A percentile compares a stretch with the other conserved stretches of the same genome.
Evolutionary conservation across 2,797 vertebrate species (phyloP).

Genomic region (Aselliscus stoliczkanus): DNA sequence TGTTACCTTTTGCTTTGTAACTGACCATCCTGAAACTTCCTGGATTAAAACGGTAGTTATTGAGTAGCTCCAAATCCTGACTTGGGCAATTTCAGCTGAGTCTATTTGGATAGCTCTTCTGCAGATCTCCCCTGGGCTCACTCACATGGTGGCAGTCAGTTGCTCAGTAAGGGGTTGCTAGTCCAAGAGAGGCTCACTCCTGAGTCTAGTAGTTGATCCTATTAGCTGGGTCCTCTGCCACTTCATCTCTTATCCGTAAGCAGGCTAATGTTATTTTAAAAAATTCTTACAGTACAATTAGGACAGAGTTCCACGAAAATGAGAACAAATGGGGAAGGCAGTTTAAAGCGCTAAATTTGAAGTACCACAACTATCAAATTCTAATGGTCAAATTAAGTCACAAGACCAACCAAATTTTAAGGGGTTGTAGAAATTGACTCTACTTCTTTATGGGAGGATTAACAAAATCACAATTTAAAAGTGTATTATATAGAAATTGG

Average conservation of each 20-base stretch:
- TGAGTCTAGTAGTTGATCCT: background rate
- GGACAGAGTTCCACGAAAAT: background rate
- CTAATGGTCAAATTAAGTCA: background rate
- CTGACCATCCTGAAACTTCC: background rate
- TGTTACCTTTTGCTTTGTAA: background rate
- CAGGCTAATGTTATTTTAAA: background rate
- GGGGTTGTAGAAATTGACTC: background rate
- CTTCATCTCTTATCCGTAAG: background rate
- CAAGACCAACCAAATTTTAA: background rate
- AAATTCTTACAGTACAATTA: background rate
- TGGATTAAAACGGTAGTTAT: background rate
- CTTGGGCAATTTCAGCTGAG: background rate
- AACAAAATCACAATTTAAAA: background rate
- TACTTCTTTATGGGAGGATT: background rate
- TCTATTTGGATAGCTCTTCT: background rate
- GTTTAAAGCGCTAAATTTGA: background rate
- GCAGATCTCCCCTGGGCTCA: background rate
- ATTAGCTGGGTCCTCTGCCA: rapidly evolving
- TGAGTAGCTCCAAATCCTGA: background rate
- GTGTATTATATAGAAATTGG: background rate
- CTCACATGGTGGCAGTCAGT: too few relatives aligned
- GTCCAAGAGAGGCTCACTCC: background rate
- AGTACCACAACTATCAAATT: background rate
- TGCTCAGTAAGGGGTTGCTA: background rate
- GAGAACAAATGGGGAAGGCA: background rate